phyloP scores from a whole-genome alignment of 2,797 vertebrate species.

The Cynodonichthys magdalenae region DNA sequence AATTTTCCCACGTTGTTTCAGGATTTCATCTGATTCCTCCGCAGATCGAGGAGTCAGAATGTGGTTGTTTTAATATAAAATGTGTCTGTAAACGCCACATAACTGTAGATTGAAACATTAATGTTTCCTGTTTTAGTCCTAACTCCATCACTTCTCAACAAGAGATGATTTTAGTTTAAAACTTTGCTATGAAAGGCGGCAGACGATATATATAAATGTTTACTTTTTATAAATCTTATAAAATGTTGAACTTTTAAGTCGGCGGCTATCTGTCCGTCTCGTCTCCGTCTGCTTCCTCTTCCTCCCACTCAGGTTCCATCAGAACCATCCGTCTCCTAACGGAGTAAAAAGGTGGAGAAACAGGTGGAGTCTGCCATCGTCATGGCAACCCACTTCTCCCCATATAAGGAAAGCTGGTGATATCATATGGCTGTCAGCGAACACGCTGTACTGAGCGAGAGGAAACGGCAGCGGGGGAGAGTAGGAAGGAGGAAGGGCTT shows the following conservation, averaged over 20 bases:
- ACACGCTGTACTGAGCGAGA: slow-evolving; percentile 58
- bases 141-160: no score
- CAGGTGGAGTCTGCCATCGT: slow-evolving; percentile 92
- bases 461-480: slow-evolving; percentile 43
- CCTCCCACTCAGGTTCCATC: slow-evolving; percentile 48
- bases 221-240: neutral
- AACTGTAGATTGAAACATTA: no score
- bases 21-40: no score
- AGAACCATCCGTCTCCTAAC: slow-evolving; percentile 47
- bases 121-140: no score
- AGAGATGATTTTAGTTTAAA: no score
- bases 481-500: slow-evolving; percentile 29
- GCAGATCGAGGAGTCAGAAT: no score
- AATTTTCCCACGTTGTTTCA: neutral
- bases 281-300: slow-evolving; percentile 2
- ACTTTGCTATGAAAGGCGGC: no score
- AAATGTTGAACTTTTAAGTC: neutral
- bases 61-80: no score
- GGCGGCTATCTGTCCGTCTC: slow-evolving; percentile 20
- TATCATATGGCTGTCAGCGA: slow-evolving; percentile 79
- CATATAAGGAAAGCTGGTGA: slow-evolving; percentile 81
- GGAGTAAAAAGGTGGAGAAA: slow-evolving; percentile 64
- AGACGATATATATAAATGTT: no score
- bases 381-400: slow-evolving; percentile 83
- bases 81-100: no score